Base-by-base conservation (phyloP, 2,797 vertebrate species). In the Pteropus rufus region DNA sequence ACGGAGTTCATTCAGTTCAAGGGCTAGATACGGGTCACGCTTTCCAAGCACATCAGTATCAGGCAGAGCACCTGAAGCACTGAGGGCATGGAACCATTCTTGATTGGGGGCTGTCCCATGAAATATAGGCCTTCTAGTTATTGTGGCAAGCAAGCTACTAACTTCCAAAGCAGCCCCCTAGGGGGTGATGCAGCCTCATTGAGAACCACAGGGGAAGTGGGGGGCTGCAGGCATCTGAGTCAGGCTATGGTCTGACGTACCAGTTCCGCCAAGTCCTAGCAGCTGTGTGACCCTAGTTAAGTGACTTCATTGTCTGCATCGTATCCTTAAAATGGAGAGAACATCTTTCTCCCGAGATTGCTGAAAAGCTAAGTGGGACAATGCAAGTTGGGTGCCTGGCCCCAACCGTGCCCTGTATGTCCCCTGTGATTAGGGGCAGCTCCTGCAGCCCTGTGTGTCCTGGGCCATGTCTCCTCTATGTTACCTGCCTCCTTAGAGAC, bases 111-210 rank as follows among this genome's bases (percentile, higher is more conserved):
- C 36, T 36, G 36, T 36, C 36, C 36, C 36, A 36, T 36, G 36
- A 36, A 36, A 36, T 36, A 36, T 36, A 36, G 36, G 36, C 36
- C 36, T 36, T 94, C 58, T n/a, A 24, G 54, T 56, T 67, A 29
- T 29, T 83, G 36, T 44, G 49, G 67, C 64, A 54, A 10, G 67
- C 4, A 19, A 62, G 70, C 46, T 26, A 26, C 0, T 77, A 6
- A 91, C 72, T 95, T 97, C 77, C 82, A 70, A 21, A 97, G 46
- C 52, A 86, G 73, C 70, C 83, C 88, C 82, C 82, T 96, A 75
- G 81, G 41, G 84, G 49, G 62, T 58, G 91, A 24, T 26, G 31
- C 89, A 85, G 76, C 26, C 39, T 67, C 34, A 4, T 2, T 12
- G 31, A 91, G 89, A 95, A 86, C 44, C 56, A 11, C 1, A 0